A percentile compares a stretch with the other conserved stretches of the same genome.
Evolutionary conservation across 2,888 invertebrate species (phyloP).

Genomic region (Plebejus melissa): DNA sequence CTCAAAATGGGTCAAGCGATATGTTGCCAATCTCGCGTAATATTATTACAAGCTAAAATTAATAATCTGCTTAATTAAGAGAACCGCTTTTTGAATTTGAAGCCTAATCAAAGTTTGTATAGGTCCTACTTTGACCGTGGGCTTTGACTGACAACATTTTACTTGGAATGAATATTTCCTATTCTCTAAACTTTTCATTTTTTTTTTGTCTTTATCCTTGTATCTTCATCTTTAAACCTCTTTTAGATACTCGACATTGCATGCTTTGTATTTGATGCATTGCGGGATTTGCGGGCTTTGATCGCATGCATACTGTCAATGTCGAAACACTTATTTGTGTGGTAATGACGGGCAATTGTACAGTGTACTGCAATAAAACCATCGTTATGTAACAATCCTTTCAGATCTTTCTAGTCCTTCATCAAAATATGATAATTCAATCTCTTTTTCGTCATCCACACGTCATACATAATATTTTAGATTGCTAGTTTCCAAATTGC

Average conservation of each 20-base stretch:
- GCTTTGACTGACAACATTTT: background rate
- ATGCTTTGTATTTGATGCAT: conserved; percentile 51
- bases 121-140: background rate
- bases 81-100: background rate
- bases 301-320: conserved; percentile 23
- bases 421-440: background rate
- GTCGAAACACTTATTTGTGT: background rate
- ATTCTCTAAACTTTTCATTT: background rate
- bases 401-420: background rate
- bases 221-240: background rate
- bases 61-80: background rate
- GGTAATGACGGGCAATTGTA: background rate
- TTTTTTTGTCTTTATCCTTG: background rate
- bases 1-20: conserved; percentile 17
- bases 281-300: conserved; percentile 53
- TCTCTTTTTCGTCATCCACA: background rate
- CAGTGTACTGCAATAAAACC: background rate
- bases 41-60: background rate
- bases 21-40: background rate
- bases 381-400: background rate
- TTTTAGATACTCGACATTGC: background rate
- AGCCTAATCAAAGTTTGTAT: background rate
- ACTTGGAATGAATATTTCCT: background rate
- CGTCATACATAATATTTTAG: background rate
- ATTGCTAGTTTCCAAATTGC: background rate